Evolutionary conservation across 1,140 invertebrate species (phyloP).

Genomic region (Arion vulgaris): DNA sequence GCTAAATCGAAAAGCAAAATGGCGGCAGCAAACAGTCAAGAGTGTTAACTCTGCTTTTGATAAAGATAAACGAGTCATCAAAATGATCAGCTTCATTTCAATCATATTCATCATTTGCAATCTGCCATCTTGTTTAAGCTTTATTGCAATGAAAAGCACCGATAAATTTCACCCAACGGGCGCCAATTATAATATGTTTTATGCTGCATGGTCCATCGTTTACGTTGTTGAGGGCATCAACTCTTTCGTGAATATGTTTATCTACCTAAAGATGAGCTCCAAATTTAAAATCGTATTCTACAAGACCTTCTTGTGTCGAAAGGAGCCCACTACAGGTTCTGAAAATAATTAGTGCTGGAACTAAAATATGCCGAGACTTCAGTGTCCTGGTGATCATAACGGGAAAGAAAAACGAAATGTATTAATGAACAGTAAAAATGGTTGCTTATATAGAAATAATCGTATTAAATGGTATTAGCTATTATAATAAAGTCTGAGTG

Average conservation of each 20-base stretch:
- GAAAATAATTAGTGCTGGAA: too few relatives aligned
- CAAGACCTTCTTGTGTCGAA: not conserved
- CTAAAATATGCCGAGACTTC: too few relatives aligned
- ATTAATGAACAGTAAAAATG: too few relatives aligned
- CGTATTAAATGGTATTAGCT: too few relatives aligned
- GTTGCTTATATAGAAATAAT: too few relatives aligned
- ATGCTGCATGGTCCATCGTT: not conserved
- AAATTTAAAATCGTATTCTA: not conserved
- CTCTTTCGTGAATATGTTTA: not conserved
- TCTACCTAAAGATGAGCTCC: not conserved
- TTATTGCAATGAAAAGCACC: not conserved
- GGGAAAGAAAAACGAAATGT: too few relatives aligned
- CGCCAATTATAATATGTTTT: not conserved
- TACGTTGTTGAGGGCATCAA: not conserved
- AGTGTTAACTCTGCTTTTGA: not conserved
- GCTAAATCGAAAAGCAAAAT: not conserved
- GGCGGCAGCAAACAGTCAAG: not conserved
- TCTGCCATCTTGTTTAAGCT: not conserved
- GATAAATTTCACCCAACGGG: not conserved
- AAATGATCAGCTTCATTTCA: conserved; percentile 6
- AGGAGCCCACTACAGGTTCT: not conserved
- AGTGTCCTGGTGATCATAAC: too few relatives aligned
- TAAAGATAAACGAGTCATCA: conserved; percentile 4
- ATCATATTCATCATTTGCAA: not conserved
- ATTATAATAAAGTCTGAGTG: too few relatives aligned